A percentile compares a stretch with the other conserved stretches of the same genome.
Conservation (phyloP, 2,113 vertebrate species). For the Dascyllus trimaculatus region DNA sequence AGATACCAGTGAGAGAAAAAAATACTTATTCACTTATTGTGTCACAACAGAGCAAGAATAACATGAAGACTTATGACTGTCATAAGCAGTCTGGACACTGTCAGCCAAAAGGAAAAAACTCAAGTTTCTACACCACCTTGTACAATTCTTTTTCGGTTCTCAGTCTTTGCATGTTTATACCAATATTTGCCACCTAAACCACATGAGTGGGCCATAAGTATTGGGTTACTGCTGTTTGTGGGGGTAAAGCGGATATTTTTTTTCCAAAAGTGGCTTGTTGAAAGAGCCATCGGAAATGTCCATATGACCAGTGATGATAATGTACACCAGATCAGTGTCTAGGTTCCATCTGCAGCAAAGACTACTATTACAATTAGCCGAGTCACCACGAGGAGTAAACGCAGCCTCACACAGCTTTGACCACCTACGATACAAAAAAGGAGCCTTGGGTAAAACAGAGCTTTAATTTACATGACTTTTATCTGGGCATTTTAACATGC, state of each 20-base stretch:
- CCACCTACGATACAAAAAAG: slow-evolving; percentile 63
- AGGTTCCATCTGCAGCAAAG: slow-evolving; percentile 59
- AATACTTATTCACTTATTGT: background rate
- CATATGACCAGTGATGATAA: slow-evolving; percentile 72
- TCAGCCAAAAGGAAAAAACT: slow-evolving; percentile 2
- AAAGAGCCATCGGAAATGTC: slow-evolving; percentile 74
- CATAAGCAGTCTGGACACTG: slow-evolving; percentile 37
- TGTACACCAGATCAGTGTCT: slow-evolving; percentile 72
- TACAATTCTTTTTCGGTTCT: slow-evolving; percentile 48
- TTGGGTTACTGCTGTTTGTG: slow-evolving; percentile 75
- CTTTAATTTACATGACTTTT: slow-evolving; percentile 50
- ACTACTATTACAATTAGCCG: slow-evolving; percentile 69
- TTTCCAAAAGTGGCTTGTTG: slow-evolving; percentile 70
- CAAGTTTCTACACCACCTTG: slow-evolving; percentile 47
- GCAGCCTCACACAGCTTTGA: slow-evolving; percentile 46
- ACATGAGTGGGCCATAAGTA: slow-evolving; percentile 78
- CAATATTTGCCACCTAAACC: slow-evolving; percentile 78
- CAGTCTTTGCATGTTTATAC: slow-evolving; percentile 72
- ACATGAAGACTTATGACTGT: slow-evolving; percentile 4
- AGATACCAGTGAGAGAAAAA: slow-evolving; percentile 7
- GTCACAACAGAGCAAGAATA: background rate
- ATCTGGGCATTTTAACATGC: slow-evolving; percentile 50
- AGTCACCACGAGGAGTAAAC: slow-evolving; percentile 66
- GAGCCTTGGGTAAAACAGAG: slow-evolving; percentile 41
- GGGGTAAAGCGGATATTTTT: slow-evolving; percentile 77